Conservation (phyloP, 2,797 vertebrate genomes). For the Acanthopagrus latus region DNA sequence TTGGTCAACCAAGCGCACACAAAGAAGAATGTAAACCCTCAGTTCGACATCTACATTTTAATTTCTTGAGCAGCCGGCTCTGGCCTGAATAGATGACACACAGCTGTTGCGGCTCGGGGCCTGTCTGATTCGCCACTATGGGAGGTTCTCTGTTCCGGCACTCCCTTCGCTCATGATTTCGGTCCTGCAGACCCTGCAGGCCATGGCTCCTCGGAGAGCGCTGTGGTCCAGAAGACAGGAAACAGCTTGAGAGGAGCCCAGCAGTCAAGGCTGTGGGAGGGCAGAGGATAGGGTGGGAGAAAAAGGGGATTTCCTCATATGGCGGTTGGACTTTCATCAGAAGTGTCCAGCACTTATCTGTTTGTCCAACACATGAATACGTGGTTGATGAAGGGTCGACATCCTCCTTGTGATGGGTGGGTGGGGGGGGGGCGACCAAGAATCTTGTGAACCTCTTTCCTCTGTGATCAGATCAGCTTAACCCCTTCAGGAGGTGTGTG, state of each 20-base stretch:
- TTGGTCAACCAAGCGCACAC: background rate
- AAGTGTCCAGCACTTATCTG: conserved; percentile 51
- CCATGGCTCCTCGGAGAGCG: conserved; percentile 80
- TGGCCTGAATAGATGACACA: conserved; percentile 32
- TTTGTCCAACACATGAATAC: conserved; percentile 15
- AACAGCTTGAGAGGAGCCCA: conserved; percentile 88
- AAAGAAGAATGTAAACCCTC: conserved; percentile 10
- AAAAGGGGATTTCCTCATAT: conserved; percentile 83
- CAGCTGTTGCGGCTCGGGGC: conserved; percentile 40
- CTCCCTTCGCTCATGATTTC: conserved; percentile 60
- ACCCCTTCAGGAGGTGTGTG: background rate
- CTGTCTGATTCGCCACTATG: conserved; percentile 18
- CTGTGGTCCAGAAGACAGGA: conserved; percentile 86
- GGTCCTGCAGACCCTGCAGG: conserved; percentile 71
- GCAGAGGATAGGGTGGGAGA: conserved; percentile 73
- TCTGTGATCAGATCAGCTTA: conserved; percentile 24
- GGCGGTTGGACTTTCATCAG: conserved; percentile 63
- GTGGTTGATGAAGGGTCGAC: conserved; percentile 20
- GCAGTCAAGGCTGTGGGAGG: conserved; percentile 84
- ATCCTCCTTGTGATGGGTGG: background rate
- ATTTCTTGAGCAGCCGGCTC: conserved; percentile 12
- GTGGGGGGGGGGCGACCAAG: background rate
- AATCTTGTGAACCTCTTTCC: background rate
- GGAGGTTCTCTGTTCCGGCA: conserved; percentile 35
- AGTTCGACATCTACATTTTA: conserved; percentile 6